Base-by-base conservation (phyloP, 1,140 invertebrate genomes). In the Archegozetes longisetosus region DNA sequence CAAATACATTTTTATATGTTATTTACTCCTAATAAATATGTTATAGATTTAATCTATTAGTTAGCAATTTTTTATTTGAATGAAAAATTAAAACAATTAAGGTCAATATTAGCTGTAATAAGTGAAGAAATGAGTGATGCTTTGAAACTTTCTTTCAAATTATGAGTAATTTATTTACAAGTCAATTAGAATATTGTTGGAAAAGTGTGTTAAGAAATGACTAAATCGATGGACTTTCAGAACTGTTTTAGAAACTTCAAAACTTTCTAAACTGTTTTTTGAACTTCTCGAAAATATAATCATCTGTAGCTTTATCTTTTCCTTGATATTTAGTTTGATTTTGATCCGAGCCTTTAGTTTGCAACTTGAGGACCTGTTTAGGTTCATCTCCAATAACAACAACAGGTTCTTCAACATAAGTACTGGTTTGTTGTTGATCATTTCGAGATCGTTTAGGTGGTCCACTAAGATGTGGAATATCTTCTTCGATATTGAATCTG, bases 261-360 rank as follows among this genome's bases (percentile, higher is more conserved):
- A 51, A 93, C 76, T 89, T 78, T 66, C 87, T 78, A 74, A 95
- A 94, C 70, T 96, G 91, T 75, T 94, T 94, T 70, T 89, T 90
- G 69, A 96, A 97, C 69, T 86, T 85, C 72, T 95, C 91, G 76
- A 90, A 95, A 75, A 95, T 87, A 72, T 91, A 95, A 76, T 96
- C 90, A 72, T 97, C 92, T 1, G 91, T 93, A 0, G 92, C 91
- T 68, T 92, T 86, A 70, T 92, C 86, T 60, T 82, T 82, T 62
- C 82, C 81, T 24, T 83, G 64, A 20, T 48, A 50, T 27, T 57
- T 56, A 12, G 61, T 57, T 14, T 51, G 23, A 53, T 27, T 9
- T 20, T 55, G 22, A 9, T 51, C 27, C 14, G 17, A 58, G 3
- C 53, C 17, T 40, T 56, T 49, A 29, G 63, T 48, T 17, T 28